Evolutionary conservation across 2,113 vertebrate genomes (phyloP), one percentile per base, ranked within the genome.

Genomic region (Sula dactylatra): DNA sequence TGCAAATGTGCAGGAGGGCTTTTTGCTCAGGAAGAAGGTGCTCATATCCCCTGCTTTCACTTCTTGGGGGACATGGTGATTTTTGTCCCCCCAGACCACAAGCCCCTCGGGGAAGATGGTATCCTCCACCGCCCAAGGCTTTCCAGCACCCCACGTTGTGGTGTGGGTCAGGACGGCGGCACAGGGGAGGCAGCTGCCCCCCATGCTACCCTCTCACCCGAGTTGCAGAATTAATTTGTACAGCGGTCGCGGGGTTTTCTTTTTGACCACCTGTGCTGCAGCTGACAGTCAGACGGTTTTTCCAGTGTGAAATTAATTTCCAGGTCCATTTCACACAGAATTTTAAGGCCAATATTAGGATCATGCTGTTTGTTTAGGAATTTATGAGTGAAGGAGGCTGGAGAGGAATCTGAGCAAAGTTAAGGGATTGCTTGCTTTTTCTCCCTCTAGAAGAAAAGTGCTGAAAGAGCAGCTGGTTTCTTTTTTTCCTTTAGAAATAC

Each of bases 261-360:
- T 95, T 65, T 40, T 0, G 3, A 64, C 82, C 93, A 91, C 91
- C 83, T 62, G 62, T 49, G 80, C 73, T n/a, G 59, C 4, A 42
- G 81, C 77, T 71, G 92, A 90, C 17, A 26, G 86, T 11, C 50
- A 97, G 83, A 40, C 1, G 4, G 3, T 86, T 92, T 88, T 94
- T 86, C 59, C 8, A 0, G 91, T 90, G 82, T 87, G 91, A 97
- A 97, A 98, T 97, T 96, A 96, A 96, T 97, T 97, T 97, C 94
- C 88, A 88, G 94, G 96, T 94, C 85, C 90, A 91, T 96, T 96
- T 97, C 96, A 93, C 88, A 92, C 72, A 24, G 92, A 74, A 95
- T 96, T 97, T 96, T 87, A 91, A 88, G 97, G 84, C 82, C 69
- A 89, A 32, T 85, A 54, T 86, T 92, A 76, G 90, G 91, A 92